Base-by-base conservation (phyloP, 2,797 vertebrate species). In the Poeciliopsis presidionis region DNA sequence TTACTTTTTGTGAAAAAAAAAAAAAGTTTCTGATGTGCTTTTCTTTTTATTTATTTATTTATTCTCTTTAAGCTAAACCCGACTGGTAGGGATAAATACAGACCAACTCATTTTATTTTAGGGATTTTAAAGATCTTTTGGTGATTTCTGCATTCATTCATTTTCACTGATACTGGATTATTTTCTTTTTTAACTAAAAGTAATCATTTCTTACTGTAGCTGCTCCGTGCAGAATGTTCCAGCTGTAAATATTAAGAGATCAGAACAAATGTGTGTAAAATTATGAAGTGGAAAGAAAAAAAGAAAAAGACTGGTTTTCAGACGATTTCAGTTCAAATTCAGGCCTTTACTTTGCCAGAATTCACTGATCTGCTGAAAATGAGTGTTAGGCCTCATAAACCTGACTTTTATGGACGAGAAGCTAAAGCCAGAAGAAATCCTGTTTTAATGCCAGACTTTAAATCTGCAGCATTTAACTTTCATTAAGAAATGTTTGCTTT, bases 1-100 rank as follows among this genome's bases (percentile, higher is more conserved):
- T 72, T n/a, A 88, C 77, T 92, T 94, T 94, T 92, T 92, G 90
- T 90, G 74, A 25, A 72, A 55, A 63, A 45, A 33, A 33, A 30
- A 73, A 41, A 75, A 72, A 45, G 12, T 18, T 18, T 65, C 0
- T 53, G 1, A 4, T 28, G 2, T 43, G 1, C 4, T 51, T 8
- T 22, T 51, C 0, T 7, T 49, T 22, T 8, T 0, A 22, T 8
- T 22, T 51, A 0, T 20, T 46, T 4, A 14, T 2, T 46, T 36
- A 7, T 7, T 57, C 69, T 33, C 16, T 82, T 43, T 16, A 41
- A 41, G 12, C 6, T 7, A 5, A 33, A 20, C 22, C 39, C 0
- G 22, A 43, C 39, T 45, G 39, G 11, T 43, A 11, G 33, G 22
- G 2, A 25, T 59, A 12, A 74, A 22, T 59, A 3, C 5, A 61